Conservation (phyloP, 1,140 invertebrate genomes). For the Asbolus verrucosus region DNA sequence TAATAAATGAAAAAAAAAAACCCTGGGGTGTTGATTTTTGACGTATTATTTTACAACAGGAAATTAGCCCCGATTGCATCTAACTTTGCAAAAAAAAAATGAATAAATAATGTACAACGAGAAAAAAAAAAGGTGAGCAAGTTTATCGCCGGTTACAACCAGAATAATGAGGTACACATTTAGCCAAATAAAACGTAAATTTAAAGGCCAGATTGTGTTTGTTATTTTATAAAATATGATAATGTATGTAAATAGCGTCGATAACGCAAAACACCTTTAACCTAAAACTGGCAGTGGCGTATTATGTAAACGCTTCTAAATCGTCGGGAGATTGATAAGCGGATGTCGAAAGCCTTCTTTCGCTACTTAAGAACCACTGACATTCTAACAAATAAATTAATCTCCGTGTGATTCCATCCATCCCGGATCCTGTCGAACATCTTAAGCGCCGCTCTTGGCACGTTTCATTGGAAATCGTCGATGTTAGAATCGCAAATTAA, state of each 20-base stretch:
- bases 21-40: too few species aligned
- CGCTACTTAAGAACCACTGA: background rate
- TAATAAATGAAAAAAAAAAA: too few species aligned
- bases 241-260: conserved; percentile 5
- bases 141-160: too few species aligned
- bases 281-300: conserved; percentile 7
- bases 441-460: background rate
- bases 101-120: too few species aligned
- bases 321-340: conserved; percentile 10
- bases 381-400: background rate
- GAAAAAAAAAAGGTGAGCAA: too few species aligned
- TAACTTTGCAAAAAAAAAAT: too few species aligned
- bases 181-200: background rate
- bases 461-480: background rate
- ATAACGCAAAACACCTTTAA: conserved; percentile 20
- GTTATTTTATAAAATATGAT: background rate
- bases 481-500: background rate
- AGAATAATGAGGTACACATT: too few species aligned
- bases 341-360: conserved; percentile 9
- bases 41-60: too few species aligned
- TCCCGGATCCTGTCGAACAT: conserved; percentile 2
- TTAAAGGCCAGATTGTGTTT: background rate
- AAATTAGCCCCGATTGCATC: too few species aligned
- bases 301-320: conserved; percentile 8
- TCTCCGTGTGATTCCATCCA: background rate